Evolutionary conservation across 2,797 vertebrate genomes (phyloP), one percentile per base, ranked within the genome.

Genomic region (Cyprinella venusta): DNA sequence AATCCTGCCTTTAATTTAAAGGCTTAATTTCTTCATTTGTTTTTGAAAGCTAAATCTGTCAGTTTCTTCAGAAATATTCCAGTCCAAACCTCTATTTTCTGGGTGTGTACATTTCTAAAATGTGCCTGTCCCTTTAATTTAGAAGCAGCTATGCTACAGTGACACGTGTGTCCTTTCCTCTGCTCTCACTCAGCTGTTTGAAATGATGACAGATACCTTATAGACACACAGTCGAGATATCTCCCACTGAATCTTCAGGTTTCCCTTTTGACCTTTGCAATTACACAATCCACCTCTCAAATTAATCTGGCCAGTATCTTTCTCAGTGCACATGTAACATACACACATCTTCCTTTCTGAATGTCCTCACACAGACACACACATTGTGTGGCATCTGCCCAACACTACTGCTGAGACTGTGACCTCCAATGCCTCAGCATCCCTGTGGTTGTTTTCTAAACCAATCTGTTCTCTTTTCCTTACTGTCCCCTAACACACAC

Each of bases 351-450:
- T 52, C 10, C 15, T 30, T 75, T 75, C n/a, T 21, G 10, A 52
- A 36, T 40, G 70, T 38, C 70, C 80, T 65, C 61, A 64, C 30
- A 33, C 12, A 6, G 50, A 7, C 71, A 4, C 48, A 33, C 54
- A 10, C 30, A 48, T 21, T 52, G 71, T 67, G 63, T 82, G 80
- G 80, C 80, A 82, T 67, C 61, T 68, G 19, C 71, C 80, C 71
- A 82, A 2, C 45, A 76, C 48, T 45, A 42, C 63, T 82, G 80
- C 80, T 82, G 80, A 68, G 80, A 50, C 80, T 67, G n/a, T 84
- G 83, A 79, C 45, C 76, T 84, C 76, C 83, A 84, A 45, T 80
- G 26, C 68, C 70, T 36, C 26, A 68, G 56, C 54, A 74, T 59
- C 72, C 54, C 36, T 71, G 71, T 50, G 70, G 48, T 81, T 65